Conservation (phyloP, 2,113 vertebrate genomes). For the Silurus glanis region DNA sequence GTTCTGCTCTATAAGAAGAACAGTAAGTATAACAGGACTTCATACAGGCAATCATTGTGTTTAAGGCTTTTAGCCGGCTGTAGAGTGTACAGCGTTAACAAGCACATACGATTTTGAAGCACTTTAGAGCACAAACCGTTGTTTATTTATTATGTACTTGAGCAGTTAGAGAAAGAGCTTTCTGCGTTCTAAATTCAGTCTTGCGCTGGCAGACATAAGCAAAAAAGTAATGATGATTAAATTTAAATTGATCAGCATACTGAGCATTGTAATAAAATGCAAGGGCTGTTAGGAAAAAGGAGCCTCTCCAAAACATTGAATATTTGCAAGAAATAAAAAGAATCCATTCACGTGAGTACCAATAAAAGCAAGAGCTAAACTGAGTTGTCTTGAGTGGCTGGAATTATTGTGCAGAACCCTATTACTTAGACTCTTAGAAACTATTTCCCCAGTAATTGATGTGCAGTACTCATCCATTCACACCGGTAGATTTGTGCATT, state of each 20-base stretch:
- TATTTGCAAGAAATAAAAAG: background rate
- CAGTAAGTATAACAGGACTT: conserved; percentile 78
- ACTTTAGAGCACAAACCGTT: conserved; percentile 15
- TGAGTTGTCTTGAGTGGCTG: background rate
- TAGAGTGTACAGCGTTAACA: background rate
- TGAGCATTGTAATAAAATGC: background rate
- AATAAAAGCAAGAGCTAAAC: background rate
- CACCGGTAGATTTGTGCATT: conserved; percentile 1
- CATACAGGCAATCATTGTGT: background rate
- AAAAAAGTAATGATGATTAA: conserved; percentile 16
- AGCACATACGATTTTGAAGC: background rate
- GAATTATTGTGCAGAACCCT: background rate
- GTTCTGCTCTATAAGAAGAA: conserved; percentile 98
- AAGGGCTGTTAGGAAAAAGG: background rate
- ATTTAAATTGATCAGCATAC: background rate
- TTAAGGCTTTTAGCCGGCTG: conserved; percentile 29
- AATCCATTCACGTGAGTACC: background rate
- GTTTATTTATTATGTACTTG: conserved; percentile 1
- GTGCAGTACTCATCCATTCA: background rate
- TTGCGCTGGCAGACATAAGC: background rate
- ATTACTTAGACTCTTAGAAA: background rate
- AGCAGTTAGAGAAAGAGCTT: conserved; percentile 12
- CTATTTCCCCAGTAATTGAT: background rate
- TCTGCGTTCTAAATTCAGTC: background rate
- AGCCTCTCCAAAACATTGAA: background rate